Conservation (phyloP, 2,113 vertebrate species). For the Typhlomys cinereus region DNA sequence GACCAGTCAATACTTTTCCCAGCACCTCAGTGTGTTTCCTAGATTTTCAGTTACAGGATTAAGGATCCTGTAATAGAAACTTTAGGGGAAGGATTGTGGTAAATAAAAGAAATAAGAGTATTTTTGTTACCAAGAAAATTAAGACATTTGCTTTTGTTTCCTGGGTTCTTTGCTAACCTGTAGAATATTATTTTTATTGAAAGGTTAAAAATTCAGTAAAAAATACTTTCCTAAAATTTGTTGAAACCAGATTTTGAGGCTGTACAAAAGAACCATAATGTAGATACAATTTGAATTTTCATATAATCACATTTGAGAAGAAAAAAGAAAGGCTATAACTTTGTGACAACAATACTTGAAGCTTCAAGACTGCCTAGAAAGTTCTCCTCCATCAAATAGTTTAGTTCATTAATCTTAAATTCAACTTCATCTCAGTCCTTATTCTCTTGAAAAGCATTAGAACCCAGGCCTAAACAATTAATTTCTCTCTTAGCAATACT, state of each 20-base stretch:
- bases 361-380: no score
- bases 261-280: not conserved
- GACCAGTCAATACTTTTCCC: no score
- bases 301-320: not conserved
- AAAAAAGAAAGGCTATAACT: no score
- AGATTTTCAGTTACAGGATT: not conserved
- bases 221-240: constrained; percentile 18
- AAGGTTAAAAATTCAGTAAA: constrained; percentile 3
- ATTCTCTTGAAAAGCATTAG: no score
- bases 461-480: no score
- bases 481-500: no score
- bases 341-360: no score
- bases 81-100: not conserved
- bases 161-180: constrained; percentile 2
- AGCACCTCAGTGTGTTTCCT: no score
- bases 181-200: constrained; percentile 11
- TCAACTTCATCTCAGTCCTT: no score
- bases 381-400: no score
- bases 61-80: not conserved
- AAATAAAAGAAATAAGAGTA: not conserved
- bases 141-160: not conserved
- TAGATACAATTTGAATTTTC: not conserved
- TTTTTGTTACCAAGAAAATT: constrained; percentile 13
- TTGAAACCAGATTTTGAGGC: no score
- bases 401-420: no score